Conservation (phyloP, 1,140 invertebrate species). For the Lordiphosa mommai region DNA sequence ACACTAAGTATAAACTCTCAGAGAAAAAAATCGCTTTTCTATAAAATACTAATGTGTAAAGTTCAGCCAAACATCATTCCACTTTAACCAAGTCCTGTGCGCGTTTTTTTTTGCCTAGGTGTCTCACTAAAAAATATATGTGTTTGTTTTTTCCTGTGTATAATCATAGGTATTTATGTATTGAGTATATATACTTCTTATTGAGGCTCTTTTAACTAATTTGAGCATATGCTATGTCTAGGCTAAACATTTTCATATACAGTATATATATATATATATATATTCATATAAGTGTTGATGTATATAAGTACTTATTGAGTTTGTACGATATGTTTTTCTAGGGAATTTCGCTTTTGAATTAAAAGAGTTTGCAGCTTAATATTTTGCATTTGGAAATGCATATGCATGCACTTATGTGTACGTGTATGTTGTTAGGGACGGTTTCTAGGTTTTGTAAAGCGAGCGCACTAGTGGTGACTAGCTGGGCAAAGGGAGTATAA, state of each 20-base stretch:
- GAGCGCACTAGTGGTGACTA: constrained; percentile 54
- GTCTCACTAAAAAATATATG: constrained; percentile 61
- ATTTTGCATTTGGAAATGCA: constrained; percentile 29
- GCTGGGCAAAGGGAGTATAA: constrained; percentile 50
- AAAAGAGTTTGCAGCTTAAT: constrained; percentile 26
- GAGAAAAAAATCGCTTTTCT: constrained; percentile 63
- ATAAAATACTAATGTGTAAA: constrained; percentile 68
- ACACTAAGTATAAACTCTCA: constrained; percentile 27
- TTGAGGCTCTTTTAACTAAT: background rate
- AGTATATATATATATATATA: constrained; percentile 34
- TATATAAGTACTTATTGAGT: constrained; percentile 60
- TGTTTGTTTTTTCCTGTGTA: constrained; percentile 27
- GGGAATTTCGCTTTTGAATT: constrained; percentile 39
- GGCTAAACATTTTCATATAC: constrained; percentile 2
- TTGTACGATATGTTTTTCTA: constrained; percentile 77
- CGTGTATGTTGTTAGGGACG: constrained; percentile 64
- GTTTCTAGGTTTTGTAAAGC: constrained; percentile 71
- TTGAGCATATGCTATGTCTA: no score
- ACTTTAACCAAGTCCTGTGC: constrained; percentile 52
- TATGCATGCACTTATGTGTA: constrained; percentile 17
- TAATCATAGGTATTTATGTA: constrained; percentile 26
- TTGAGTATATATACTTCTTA: constrained; percentile 19
- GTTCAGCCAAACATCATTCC: constrained; percentile 37
- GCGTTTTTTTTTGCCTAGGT: constrained; percentile 40
- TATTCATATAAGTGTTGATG: constrained; percentile 28